These are phyloP conservation scores for Stigmatopora argus DNA, from an alignment of 2,113 vertebrate species.

Conservation along the genomic window DNA sequence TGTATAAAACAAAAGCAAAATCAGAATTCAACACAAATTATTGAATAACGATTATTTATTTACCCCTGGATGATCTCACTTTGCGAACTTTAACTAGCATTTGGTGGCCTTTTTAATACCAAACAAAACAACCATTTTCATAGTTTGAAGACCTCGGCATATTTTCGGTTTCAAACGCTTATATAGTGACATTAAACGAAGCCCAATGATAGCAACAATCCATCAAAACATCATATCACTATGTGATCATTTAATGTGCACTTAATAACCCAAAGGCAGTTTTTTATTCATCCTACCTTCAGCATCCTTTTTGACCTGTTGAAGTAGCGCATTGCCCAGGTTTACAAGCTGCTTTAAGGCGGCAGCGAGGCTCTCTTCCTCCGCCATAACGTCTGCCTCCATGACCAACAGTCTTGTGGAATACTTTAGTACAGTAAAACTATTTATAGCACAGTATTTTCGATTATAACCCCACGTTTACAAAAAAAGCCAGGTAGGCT, in stretches of 20 bases:
- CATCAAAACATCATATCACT: not conserved
- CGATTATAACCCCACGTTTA: not conserved
- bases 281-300: slow-evolving; percentile 31
- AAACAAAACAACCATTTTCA: not conserved
- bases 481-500: not conserved
- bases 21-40: too few relatives aligned
- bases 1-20: too few relatives aligned
- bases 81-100: too few relatives aligned
- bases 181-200: not conserved
- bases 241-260: not conserved
- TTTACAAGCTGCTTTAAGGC: slow-evolving; percentile 37
- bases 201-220: not conserved
- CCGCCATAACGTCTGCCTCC: slow-evolving; percentile 27
- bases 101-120: too few relatives aligned
- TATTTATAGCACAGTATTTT: not conserved
- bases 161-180: not conserved
- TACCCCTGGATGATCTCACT: too few relatives aligned
- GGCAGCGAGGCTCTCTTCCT: slow-evolving; percentile 20
- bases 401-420: slow-evolving; percentile 4
- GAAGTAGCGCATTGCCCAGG: slow-evolving; percentile 25
- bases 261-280: not conserved
- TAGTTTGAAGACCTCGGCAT: not conserved
- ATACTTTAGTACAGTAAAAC: too few relatives aligned
- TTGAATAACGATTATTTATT: too few relatives aligned
- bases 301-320: slow-evolving; percentile 36